These are phyloP conservation scores for Holocentrus rufus DNA, from an alignment of 2,797 vertebrate genomes.

Conservation along the genomic window DNA sequence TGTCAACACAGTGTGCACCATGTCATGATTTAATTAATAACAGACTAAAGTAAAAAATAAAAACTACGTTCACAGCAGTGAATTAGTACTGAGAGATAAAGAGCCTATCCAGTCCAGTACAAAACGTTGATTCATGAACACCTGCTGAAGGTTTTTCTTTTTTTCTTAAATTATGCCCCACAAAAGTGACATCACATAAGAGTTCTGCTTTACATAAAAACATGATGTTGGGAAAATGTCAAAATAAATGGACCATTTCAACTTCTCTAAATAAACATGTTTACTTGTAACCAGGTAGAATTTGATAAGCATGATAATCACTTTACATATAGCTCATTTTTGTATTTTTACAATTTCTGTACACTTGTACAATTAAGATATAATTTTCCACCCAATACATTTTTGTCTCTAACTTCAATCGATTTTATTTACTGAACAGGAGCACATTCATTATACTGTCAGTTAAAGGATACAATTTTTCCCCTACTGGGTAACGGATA, in stretches of 20 bases:
- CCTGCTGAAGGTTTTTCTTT: constrained; percentile 11
- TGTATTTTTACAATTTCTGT: constrained; percentile 46
- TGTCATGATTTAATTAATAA: constrained; percentile 39
- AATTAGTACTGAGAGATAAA: constrained; percentile 41
- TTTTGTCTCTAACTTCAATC: constrained; percentile 30
- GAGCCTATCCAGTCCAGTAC: constrained; percentile 1
- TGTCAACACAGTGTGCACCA: background rate
- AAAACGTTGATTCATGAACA: constrained; percentile 41
- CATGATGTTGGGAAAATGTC: background rate
- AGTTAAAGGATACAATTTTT: constrained; percentile 37
- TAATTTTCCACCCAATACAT: constrained; percentile 20
- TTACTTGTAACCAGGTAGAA: constrained; percentile 33
- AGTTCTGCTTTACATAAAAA: background rate
- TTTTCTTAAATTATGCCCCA: constrained; percentile 30
- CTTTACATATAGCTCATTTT: constrained; percentile 33
- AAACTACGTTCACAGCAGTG: constrained; percentile 34
- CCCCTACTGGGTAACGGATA: constrained; percentile 46
- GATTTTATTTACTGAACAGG: constrained; percentile 22
- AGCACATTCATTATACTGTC: constrained; percentile 64
- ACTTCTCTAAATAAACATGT: constrained; percentile 36
- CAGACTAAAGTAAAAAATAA: constrained; percentile 23
- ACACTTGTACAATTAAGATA: constrained; percentile 45
- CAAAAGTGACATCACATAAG: constrained; percentile 20
- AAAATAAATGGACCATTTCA: constrained; percentile 7
- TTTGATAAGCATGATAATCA: constrained; percentile 23